Evolutionary conservation across 2,888 invertebrate genomes (phyloP).

Genomic region (Elysia crispata): DNA sequence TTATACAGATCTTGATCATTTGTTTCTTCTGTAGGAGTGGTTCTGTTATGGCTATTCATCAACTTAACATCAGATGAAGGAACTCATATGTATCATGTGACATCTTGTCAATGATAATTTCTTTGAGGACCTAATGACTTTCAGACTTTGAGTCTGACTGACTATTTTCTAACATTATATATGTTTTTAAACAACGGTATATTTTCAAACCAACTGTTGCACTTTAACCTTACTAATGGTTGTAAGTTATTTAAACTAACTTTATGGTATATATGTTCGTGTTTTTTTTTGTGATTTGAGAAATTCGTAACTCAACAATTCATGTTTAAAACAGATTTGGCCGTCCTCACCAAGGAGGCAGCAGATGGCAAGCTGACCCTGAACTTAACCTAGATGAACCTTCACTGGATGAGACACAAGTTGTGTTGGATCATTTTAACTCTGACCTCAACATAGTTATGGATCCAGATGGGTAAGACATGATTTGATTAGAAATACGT

Average conservation of each 20-base stretch:
- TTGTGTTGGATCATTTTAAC: slow-evolving; percentile 72
- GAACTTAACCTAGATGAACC: slow-evolving; percentile 50
- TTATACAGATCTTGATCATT: too few species aligned
- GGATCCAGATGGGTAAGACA: slow-evolving; percentile 70
- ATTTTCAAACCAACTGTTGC: too few species aligned
- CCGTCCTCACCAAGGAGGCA: slow-evolving; percentile 46
- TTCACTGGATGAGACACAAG: slow-evolving; percentile 57
- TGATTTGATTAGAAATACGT: background rate
- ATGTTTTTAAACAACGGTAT: too few species aligned
- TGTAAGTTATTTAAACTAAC: background rate
- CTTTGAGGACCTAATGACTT: too few species aligned
- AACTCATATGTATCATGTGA: too few species aligned
- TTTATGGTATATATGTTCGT: background rate
- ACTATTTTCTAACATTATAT: too few species aligned
- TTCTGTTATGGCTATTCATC: too few species aligned
- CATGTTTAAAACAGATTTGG: slow-evolving; percentile 41
- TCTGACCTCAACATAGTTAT: slow-evolving; percentile 73
- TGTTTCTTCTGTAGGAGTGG: too few species aligned
- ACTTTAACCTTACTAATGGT: too few species aligned
- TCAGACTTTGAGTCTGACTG: too few species aligned
- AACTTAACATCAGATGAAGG: too few species aligned
- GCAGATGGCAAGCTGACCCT: slow-evolving; percentile 51
- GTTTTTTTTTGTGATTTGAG: background rate
- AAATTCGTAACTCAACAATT: background rate
- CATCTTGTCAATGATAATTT: too few species aligned